A percentile compares a stretch with the other conserved stretches of the same genome.
These are phyloP conservation scores for Cydia splendana DNA, from an alignment of 1,140 invertebrate species.

Conservation along the genomic window DNA sequence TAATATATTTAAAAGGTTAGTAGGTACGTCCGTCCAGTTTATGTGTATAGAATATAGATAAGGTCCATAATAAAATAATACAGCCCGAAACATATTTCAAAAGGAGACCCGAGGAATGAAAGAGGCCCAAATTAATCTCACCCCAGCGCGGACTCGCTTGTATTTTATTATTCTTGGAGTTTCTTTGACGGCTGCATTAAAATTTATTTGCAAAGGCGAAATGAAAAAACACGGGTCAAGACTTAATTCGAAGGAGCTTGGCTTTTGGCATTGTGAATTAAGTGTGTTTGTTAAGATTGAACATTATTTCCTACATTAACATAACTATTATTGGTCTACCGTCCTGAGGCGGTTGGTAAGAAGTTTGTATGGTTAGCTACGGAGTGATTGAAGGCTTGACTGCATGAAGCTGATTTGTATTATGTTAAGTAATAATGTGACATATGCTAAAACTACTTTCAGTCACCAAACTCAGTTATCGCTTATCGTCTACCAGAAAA, in stretches of 20 bases:
- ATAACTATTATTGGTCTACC: too few relatives aligned
- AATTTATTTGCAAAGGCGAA: constrained; percentile 5
- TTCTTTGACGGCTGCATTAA: constrained; percentile 9
- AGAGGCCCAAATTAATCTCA: background rate
- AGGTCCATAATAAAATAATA: background rate
- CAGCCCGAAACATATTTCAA: background rate
- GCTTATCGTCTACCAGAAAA: too few relatives aligned
- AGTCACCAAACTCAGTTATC: too few relatives aligned
- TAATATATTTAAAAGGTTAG: background rate
- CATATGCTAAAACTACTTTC: too few relatives aligned
- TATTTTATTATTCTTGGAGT: constrained; percentile 12
- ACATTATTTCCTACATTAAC: too few relatives aligned
- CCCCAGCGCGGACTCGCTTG: background rate
- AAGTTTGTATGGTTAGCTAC: too few relatives aligned
- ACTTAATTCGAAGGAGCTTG: background rate
- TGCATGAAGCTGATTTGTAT: too few relatives aligned
- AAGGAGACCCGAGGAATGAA: constrained; percentile 5
- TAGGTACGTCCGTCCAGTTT: background rate
- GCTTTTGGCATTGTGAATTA: background rate
- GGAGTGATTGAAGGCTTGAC: too few relatives aligned
- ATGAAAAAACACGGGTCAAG: background rate
- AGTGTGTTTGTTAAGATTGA: background rate
- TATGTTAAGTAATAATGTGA: too few relatives aligned
- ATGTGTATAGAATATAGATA: background rate
- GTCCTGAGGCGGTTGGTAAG: too few relatives aligned